phyloP scores from a whole-genome alignment of 2,797 vertebrate species.

The Myotis myotis region DNA sequence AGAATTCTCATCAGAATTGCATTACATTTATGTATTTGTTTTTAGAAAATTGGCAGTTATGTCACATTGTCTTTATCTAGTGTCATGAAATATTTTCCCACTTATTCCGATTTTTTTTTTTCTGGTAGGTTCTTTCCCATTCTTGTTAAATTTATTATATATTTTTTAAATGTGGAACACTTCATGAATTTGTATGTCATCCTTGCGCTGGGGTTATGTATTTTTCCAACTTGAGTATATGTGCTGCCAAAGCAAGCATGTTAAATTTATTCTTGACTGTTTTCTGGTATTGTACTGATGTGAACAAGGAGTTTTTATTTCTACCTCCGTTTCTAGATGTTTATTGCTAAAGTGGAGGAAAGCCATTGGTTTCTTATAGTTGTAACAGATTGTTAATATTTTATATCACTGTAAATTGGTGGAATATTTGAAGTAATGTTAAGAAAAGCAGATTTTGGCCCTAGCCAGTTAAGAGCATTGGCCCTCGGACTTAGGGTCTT shows the following conservation, averaged over 20 bases:
- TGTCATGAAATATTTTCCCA: not conserved
- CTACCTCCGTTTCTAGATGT: not conserved
- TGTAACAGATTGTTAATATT: not conserved
- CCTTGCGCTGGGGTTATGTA: not conserved
- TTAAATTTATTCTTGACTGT: constrained; percentile 30
- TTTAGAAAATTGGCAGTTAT: constrained; percentile 21
- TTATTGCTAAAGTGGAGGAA: constrained; percentile 34
- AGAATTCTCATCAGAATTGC: not conserved
- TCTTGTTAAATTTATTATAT: not conserved
- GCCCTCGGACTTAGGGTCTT: no score
- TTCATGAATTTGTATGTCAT: not conserved
- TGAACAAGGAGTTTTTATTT: constrained; percentile 3
- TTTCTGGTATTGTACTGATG: constrained; percentile 23
- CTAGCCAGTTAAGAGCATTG: no score
- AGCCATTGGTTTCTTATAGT: not conserved
- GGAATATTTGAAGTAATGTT: not conserved
- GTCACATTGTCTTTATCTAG: not conserved
- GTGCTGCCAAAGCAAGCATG: not conserved
- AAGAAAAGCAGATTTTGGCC: no score
- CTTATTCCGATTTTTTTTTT: not conserved
- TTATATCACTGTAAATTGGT: not conserved
- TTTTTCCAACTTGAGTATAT: not conserved
- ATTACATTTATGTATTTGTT: not conserved
- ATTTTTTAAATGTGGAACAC: not conserved
- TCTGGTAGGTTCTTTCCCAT: not conserved